A percentile compares a stretch with the other conserved stretches of the same genome.
Conservation (phyloP, 1,140 invertebrate species). For the Caenorhabditis brenneri region DNA sequence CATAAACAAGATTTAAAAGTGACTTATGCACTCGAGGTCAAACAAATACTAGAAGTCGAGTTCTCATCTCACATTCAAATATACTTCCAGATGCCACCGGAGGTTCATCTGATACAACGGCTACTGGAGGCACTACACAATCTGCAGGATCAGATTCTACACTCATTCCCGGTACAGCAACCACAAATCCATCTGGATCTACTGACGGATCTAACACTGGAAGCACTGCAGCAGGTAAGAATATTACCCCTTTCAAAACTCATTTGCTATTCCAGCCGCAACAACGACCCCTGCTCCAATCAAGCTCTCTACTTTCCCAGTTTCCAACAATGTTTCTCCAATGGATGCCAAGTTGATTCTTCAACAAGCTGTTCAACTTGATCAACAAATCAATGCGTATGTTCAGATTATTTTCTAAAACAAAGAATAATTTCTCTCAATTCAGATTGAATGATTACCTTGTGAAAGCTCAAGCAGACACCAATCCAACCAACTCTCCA, state of each 20-base stretch:
- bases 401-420: neutral
- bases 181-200: neutral
- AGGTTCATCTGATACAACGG: neutral
- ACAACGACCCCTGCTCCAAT: neutral
- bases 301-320: neutral
- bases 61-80: neutral
- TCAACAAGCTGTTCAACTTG: conserved; percentile 8
- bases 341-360: neutral
- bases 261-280: neutral
- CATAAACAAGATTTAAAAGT: neutral
- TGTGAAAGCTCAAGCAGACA: neutral
- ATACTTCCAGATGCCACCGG: neutral
- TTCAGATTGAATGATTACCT: neutral
- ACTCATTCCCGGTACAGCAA: neutral
- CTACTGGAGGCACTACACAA: neutral
- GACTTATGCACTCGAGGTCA: too few species aligned
- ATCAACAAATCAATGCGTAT: conserved; percentile 21
- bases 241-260: neutral
- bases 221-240: neutral
- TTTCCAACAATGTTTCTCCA: neutral
- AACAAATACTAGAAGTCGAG: too few species aligned
- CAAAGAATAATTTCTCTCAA: too few species aligned
- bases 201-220: neutral
- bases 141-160: neutral
- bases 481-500: neutral